A percentile compares a stretch with the other conserved stretches of the same genome.
These are phyloP conservation scores for Hirtodrosophila trivittata DNA, from an alignment of 2,888 invertebrate genomes.

Conservation along the genomic window DNA sequence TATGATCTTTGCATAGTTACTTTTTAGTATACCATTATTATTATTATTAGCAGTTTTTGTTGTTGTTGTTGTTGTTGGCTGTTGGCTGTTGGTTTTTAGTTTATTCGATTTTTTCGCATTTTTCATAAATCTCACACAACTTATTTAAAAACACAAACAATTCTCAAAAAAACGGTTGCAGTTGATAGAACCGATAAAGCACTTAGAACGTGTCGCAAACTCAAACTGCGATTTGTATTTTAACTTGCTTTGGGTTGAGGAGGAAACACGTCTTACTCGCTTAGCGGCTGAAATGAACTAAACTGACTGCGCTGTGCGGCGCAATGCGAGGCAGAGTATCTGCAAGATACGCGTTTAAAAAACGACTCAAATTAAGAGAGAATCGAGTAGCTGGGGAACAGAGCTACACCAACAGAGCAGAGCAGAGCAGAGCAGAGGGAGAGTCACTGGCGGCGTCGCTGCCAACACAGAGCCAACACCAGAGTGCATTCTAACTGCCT, in stretches of 20 bases:
- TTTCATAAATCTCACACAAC: conserved; percentile 60
- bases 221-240: conserved; percentile 56
- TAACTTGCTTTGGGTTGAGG: conserved; percentile 55
- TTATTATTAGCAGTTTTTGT: conserved; percentile 4
- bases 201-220: conserved; percentile 80
- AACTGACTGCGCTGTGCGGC: conserved; percentile 75
- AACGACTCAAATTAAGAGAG: conserved; percentile 51
- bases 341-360: conserved; percentile 58
- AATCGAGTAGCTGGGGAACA: too few relatives aligned
- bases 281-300: conserved; percentile 82
- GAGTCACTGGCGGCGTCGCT: conserved; percentile 6
- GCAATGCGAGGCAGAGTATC: conserved; percentile 55
- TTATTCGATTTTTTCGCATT: conserved; percentile 63
- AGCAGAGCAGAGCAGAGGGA: too few relatives aligned
- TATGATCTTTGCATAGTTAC: conserved; percentile 11
- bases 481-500: conserved; percentile 38
- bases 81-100: conserved; percentile 22
- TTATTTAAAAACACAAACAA: conserved; percentile 77
- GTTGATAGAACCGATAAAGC: conserved; percentile 65
- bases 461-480: too few relatives aligned
- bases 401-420: too few relatives aligned
- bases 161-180: conserved; percentile 36
- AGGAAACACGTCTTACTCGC: conserved; percentile 84
- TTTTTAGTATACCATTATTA: conserved; percentile 23
- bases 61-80: conserved; percentile 4